Evolutionary conservation across 2,888 invertebrate species (phyloP), one percentile per base, ranked within the genome.

Genomic region (Agrotis puta): DNA sequence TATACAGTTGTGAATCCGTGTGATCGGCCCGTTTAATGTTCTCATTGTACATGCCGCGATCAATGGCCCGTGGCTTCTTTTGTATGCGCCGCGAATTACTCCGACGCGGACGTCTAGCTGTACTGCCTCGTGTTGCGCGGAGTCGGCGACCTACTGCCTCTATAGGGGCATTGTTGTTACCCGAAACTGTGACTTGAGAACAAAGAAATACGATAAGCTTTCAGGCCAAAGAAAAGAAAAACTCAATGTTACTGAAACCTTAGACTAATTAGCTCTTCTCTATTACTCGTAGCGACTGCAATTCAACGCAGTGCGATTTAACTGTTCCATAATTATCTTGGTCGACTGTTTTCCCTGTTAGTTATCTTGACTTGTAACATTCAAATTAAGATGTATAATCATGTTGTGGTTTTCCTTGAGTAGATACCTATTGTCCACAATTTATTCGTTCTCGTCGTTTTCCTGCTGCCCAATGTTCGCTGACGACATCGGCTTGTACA

Each of bases 41-140:
- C 58, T 51, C 56, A 83, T 82, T 85, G 87, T 85, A 71, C 75
- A 78, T 70, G 58, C 71, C 53, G 76, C 63, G 82, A 64, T 61
- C 86, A 76, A 78, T 78, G 85, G 79, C 33, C 81, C 82, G 75
- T 75, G 72, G 68, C 62, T 50, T 39, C 81, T 64, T 79, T 81
- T 81, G 87, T 82, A 66, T 72, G 64, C 57, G 51, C 33, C 63
- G 18, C 63, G 66, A 39, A 39, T 39, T 39, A 39, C 57, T 18
- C 24, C 27, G 47, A 68, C 66, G 71, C 63, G 61, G 33, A 53
- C 47, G 48, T 59, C 45, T 63, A 20, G 43, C 33, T 33, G 18
- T n/a, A n/a, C 56, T 53, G 48, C 20, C 24, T 56, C 61, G 18
- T 14, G 56, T 43, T 24, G 20, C 59, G 54, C 16, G n/a, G 47